phyloP scores from a whole-genome alignment of 2,888 invertebrate species.

The Abscondita cerata region DNA sequence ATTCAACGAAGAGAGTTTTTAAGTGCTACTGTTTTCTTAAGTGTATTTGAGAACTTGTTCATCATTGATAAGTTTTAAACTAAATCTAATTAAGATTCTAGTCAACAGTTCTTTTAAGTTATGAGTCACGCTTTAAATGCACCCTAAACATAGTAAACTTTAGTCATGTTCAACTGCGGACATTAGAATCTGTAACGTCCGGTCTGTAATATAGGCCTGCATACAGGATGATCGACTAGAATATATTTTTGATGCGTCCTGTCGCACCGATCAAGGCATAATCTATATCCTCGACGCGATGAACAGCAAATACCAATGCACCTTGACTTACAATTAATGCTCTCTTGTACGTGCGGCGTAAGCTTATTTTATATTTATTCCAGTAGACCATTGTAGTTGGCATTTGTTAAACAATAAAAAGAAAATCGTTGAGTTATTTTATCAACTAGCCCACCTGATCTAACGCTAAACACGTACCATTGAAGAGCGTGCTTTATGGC shows the following conservation, averaged over 20 bases:
- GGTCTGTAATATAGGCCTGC: constrained; percentile 49
- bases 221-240: constrained; percentile 39
- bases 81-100: constrained; percentile 28
- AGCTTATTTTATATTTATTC: constrained; percentile 53
- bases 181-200: constrained; percentile 38
- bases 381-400: constrained; percentile 45
- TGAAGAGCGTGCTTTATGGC: constrained; percentile 54
- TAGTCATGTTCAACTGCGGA: constrained; percentile 34
- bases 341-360: constrained; percentile 49
- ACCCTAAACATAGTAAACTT: constrained; percentile 32
- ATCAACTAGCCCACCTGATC: constrained; percentile 46
- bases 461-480: constrained; percentile 50
- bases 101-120: constrained; percentile 17
- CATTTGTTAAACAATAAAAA: constrained; percentile 35
- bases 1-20: too few relatives aligned
- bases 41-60: too few relatives aligned
- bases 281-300: constrained; percentile 54
- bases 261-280: constrained; percentile 50
- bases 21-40: too few relatives aligned
- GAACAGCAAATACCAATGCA: constrained; percentile 55
- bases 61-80: constrained; percentile 26
- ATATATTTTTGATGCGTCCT: constrained; percentile 47
- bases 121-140: constrained; percentile 34
- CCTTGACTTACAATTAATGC: constrained; percentile 51
- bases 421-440: constrained; percentile 32